Evolutionary conservation across 2,113 vertebrate species (phyloP).

Genomic region (Aldabrachelys gigantea): DNA sequence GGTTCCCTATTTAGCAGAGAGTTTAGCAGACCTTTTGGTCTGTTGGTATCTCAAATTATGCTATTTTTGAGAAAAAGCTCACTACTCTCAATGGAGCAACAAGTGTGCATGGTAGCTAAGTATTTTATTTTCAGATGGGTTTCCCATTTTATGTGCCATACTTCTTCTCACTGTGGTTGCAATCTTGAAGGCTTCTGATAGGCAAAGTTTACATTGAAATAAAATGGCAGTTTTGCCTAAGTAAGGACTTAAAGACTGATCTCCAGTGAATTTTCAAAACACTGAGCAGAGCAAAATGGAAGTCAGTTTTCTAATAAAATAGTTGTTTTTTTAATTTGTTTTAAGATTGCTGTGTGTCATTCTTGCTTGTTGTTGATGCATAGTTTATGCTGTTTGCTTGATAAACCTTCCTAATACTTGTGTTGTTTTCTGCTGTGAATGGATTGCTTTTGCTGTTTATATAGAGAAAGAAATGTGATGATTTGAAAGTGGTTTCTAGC

Average conservation of each 20-base stretch:
- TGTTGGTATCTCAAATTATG: too few species aligned
- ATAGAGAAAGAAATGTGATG: not conserved
- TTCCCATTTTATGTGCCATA: too few species aligned
- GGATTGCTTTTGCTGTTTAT: not conserved
- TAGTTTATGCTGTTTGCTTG: not conserved
- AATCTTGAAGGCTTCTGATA: too few species aligned
- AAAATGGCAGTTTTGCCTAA: too few species aligned
- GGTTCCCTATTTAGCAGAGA: not conserved
- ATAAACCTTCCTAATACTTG: not conserved
- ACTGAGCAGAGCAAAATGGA: not conserved
- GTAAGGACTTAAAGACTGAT: too few species aligned
- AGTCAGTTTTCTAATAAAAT: not conserved
- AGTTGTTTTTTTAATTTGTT: not conserved
- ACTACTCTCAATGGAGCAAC: too few species aligned
- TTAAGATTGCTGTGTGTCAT: not conserved
- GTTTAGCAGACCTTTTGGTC: not conserved
- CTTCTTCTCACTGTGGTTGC: too few species aligned
- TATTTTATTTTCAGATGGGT: too few species aligned
- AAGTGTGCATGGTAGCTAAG: too few species aligned
- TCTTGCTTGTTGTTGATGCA: not conserved
- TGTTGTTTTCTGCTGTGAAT: not conserved
- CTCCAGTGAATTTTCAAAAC: too few species aligned
- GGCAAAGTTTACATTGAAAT: too few species aligned
- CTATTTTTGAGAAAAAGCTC: too few species aligned
- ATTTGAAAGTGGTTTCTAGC: slow-evolving; percentile 23